Conservation (phyloP, 2,113 vertebrate species). For the Urocolius indicus region DNA sequence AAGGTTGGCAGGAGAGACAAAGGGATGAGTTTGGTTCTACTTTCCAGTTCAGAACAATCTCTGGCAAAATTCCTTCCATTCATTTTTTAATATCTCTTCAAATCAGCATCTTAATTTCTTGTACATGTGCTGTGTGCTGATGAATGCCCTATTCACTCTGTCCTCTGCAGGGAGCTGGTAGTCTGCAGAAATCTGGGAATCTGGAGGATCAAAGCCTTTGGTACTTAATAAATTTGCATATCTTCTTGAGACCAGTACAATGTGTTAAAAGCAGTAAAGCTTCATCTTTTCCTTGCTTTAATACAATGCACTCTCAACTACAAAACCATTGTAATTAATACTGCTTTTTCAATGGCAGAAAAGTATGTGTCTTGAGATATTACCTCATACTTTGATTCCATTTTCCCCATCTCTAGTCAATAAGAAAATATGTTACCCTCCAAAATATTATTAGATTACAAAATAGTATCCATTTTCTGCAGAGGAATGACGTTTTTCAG, state of each 20-base stretch:
- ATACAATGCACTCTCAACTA: not conserved
- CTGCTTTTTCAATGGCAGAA: not conserved
- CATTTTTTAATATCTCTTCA: not conserved
- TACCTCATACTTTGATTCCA: not conserved
- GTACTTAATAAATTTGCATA: not conserved
- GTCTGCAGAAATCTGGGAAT: not conserved
- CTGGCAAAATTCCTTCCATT: not conserved
- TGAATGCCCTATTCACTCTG: not conserved
- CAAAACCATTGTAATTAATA: not conserved
- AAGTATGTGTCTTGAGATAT: not conserved
- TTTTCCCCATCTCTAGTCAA: not conserved
- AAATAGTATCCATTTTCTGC: constrained; percentile 25
- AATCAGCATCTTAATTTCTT: not conserved
- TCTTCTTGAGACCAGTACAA: not conserved
- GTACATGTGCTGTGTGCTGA: not conserved
- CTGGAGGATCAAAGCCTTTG: not conserved
- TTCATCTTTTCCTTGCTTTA: not conserved
- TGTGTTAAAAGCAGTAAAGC: not conserved
- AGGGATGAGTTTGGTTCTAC: not conserved
- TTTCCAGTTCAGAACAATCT: not conserved
- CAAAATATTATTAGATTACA: constrained; percentile 42
- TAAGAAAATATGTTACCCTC: not conserved
- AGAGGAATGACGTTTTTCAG: constrained; percentile 53
- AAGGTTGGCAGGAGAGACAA: not conserved
- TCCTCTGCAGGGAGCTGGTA: not conserved